Evolutionary conservation across 2,113 vertebrate species (phyloP).

Genomic region (Notiomystis cincta): DNA sequence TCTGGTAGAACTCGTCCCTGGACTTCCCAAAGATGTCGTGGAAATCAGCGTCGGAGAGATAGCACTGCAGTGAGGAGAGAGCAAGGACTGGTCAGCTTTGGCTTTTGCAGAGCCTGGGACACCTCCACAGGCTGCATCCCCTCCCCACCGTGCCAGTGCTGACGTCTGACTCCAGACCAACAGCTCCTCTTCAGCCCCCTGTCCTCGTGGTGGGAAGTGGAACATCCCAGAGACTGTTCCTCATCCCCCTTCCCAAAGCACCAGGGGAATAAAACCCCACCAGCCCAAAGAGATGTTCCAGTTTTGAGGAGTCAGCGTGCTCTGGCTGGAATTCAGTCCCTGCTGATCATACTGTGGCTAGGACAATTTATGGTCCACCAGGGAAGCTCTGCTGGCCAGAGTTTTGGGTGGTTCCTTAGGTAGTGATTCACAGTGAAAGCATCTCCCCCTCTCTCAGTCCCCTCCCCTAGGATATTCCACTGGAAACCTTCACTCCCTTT

Average conservation of each 20-base stretch:
- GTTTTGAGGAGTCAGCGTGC: not conserved
- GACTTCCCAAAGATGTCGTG: constrained; percentile 80
- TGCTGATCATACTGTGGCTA: not conserved
- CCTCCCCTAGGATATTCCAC: not conserved
- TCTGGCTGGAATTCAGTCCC: not conserved
- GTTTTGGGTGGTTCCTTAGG: not conserved
- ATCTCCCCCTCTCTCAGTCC: fast-evolving
- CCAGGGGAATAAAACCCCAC: not conserved
- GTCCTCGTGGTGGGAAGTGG: not conserved
- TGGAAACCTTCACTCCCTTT: not conserved
- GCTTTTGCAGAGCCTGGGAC: not conserved
- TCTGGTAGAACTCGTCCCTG: constrained; percentile 79
- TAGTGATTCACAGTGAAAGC: not conserved
- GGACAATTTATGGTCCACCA: not conserved
- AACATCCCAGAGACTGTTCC: not conserved
- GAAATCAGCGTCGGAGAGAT: constrained; percentile 84
- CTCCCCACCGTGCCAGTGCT: not conserved
- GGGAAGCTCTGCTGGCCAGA: not conserved
- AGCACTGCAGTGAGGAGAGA: constrained; percentile 68
- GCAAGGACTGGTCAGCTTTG: not conserved
- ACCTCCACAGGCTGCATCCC: not conserved
- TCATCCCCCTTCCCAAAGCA: not conserved
- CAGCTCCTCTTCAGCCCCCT: not conserved
- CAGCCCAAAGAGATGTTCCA: not conserved
- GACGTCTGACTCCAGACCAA: not conserved